A percentile compares a stretch with the other conserved stretches of the same genome.
Evolutionary conservation across 2,113 vertebrate species (phyloP).

Genomic region (Archocentrus centrarchus): DNA sequence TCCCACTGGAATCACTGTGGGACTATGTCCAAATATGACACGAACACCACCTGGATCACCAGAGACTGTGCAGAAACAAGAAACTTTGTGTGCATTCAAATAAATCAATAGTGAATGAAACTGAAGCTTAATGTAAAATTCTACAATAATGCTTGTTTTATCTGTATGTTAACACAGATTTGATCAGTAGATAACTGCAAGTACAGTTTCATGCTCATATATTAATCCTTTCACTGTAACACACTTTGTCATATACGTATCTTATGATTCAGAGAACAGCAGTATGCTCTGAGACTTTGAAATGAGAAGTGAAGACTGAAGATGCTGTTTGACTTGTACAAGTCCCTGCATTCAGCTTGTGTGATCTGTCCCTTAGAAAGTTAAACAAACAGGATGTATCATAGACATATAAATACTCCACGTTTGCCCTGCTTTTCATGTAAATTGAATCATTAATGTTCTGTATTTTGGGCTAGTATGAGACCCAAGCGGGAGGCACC

Average conservation of each 20-base stretch:
- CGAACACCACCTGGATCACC: neutral
- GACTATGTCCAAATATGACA: neutral
- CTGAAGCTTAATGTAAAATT: neutral
- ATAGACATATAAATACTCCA: neutral
- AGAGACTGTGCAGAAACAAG: slow-evolving; percentile 3
- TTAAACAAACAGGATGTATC: neutral
- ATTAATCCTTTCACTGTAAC: neutral
- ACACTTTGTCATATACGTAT: neutral
- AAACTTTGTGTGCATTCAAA: neutral
- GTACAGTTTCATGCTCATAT: neutral
- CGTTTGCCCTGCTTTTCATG: neutral
- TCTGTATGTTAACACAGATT: neutral
- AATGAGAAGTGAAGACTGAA: neutral
- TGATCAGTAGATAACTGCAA: neutral
- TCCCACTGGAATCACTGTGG: neutral
- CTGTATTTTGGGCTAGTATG: no score
- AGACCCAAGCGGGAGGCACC: no score
- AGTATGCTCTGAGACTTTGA: neutral
- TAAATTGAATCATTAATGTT: no score
- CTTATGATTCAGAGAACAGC: neutral
- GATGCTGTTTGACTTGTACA: neutral
- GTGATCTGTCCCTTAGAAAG: neutral
- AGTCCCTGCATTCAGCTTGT: neutral
- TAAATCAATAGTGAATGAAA: neutral
- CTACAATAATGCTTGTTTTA: neutral